Evolutionary conservation across 2,888 invertebrate species (phyloP).

Genomic region (Machimus atricapillus): DNA sequence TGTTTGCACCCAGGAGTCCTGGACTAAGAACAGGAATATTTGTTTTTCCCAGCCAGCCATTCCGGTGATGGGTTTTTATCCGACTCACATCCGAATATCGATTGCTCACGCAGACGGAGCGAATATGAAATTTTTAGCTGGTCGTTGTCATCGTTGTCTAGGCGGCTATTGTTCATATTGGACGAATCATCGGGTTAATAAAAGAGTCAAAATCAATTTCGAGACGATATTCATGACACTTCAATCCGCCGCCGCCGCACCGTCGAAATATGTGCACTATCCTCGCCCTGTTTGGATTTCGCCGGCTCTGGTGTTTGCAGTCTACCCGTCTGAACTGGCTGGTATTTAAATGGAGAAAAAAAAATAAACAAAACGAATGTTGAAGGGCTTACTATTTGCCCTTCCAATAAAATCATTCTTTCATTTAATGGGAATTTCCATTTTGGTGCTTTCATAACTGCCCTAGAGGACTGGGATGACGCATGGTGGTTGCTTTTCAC

Average conservation of each 20-base stretch:
- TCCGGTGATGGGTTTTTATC: not conserved
- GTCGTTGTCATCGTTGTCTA: conserved; percentile 12
- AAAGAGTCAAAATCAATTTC: conserved; percentile 15
- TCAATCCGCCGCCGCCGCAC: not conserved
- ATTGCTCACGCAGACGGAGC: not conserved
- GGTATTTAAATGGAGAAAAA: not conserved
- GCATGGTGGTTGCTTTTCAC: not conserved
- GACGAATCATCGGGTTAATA: conserved; percentile 29
- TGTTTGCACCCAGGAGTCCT: not conserved
- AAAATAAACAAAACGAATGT: not conserved
- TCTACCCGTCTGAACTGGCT: not conserved
- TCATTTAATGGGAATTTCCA: not conserved
- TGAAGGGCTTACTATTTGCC: not conserved
- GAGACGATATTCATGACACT: not conserved
- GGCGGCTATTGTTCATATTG: conserved; percentile 18
- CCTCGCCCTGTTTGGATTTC: not conserved
- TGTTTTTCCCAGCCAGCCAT: not conserved
- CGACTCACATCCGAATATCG: not conserved
- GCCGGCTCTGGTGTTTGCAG: not conserved
- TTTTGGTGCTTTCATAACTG: not conserved
- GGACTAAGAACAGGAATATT: not conserved
- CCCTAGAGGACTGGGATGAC: not conserved
- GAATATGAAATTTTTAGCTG: conserved; percentile 17
- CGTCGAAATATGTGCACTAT: not conserved
- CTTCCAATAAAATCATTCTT: conserved; percentile 1